Conservation (phyloP, 2,113 vertebrate genomes). For the Oryctolagus cuniculus region mOryCun1.1 NC_091435.1:122364001-122364500, state of each 20-base stretch:
- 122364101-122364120: slow-evolving; percentile 42
- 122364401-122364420: neutral
- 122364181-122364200: neutral
- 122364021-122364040: slow-evolving; percentile 50
- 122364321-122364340: slow-evolving; percentile 49
- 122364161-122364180: slow-evolving; percentile 48
- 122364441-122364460: neutral
- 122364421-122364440: neutral
- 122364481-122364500: neutral
- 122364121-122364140: neutral
- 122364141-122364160: neutral
- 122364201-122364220: neutral
- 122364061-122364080: slow-evolving; percentile 52
- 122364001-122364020: slow-evolving; percentile 47
- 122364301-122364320: neutral
- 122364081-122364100: slow-evolving; percentile 7
- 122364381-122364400: neutral
- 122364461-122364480: neutral
- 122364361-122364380: neutral
- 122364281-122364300: neutral
- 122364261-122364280: slow-evolving; percentile 2
- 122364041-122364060: neutral
- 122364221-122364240: neutral
- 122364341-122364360: slow-evolving; percentile 44
- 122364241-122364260: neutral